A percentile compares a stretch with the other conserved stretches of the same genome.
These are phyloP conservation scores for Chlorospingus flavigularis DNA, from an alignment of 2,797 vertebrate species.

Conservation along the genomic window DNA sequence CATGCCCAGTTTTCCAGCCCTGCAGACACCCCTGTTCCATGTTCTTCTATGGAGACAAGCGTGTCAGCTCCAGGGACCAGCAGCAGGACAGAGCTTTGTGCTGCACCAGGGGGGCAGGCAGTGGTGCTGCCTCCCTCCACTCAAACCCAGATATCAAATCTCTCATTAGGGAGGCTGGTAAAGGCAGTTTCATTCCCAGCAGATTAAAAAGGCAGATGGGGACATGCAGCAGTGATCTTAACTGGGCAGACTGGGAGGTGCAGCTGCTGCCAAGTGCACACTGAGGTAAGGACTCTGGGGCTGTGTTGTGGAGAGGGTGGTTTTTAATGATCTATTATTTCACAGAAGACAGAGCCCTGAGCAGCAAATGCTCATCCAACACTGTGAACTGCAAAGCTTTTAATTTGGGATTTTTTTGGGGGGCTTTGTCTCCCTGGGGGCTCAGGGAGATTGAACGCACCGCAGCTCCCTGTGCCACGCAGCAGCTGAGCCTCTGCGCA, in stretches of 20 bases:
- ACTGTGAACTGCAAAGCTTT: neutral
- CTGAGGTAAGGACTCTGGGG: neutral
- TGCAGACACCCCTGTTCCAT: neutral
- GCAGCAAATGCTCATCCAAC: fast-evolving
- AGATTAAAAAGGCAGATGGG: conserved; percentile 15
- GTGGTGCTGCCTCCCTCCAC: neutral
- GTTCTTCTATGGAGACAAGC: fast-evolving
- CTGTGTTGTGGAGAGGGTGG: neutral
- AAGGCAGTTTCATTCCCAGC: neutral
- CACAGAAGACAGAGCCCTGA: neutral
- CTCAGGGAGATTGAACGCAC: neutral
- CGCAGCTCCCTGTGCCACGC: neutral
- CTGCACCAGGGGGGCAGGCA: fast-evolving
- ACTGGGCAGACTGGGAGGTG: neutral
- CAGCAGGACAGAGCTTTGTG: fast-evolving
- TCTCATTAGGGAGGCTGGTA: neutral
- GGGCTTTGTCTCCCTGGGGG: neutral
- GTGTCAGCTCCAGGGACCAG: neutral
- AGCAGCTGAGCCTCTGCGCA: neutral
- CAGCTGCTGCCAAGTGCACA: neutral
- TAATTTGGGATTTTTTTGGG: neutral
- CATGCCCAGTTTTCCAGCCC: neutral
- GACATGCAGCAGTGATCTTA: neutral
- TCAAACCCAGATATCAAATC: neutral
- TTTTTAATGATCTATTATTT: neutral